Base-by-base conservation (phyloP, 1,140 invertebrate species). In the Bactericera cockerelli region DNA sequence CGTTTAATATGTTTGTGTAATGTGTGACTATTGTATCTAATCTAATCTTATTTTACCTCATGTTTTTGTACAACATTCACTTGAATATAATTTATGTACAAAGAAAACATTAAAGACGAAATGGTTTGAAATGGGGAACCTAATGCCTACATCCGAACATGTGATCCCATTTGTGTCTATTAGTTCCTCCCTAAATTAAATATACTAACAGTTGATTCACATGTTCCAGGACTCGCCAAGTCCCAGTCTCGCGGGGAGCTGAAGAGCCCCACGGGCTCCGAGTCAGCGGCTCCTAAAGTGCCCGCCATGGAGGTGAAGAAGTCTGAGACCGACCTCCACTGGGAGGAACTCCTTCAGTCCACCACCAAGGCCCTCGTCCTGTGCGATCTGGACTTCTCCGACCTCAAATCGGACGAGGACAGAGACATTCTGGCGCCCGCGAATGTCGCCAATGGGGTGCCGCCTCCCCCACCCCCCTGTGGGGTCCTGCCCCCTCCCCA, bases 331-430 rank as follows among this genome's bases (percentile, higher is more conserved):
- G 92, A 96, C 67, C 72, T 95, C 1, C 88, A 93, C 66, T 98
- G 95, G 95, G 93, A 98, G 66, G 87, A 92, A 65, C 71, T 94
- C 58, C 81, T 89, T 22, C 82, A 83, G 26, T 83, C 82, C 61
- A 72, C 93, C 58, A 83, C 86, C 59, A 75, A 93, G 63, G 83
- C 90, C 0, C 75, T 98, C 49, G 82, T 85, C 64, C 80, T 99
- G 11, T 96, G 94, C 70, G 94, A 98, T 71, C 74, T 98, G 57
- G 94, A 99, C 71, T 99, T 99, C 68, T 93, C 90, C 1, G 93
- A 97, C 73, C 75, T 98, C 26, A 81, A 81, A 59, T 81, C 82
- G 13, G 88, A 91, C 59, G 88, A 86, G 58, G 85, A 86, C 65
- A 77, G 79, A 42, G 81, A 82, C 61, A 71, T 81, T 11, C 69